Conservation (phyloP, 2,888 invertebrate species). For the Aphidius colemani region DNA sequence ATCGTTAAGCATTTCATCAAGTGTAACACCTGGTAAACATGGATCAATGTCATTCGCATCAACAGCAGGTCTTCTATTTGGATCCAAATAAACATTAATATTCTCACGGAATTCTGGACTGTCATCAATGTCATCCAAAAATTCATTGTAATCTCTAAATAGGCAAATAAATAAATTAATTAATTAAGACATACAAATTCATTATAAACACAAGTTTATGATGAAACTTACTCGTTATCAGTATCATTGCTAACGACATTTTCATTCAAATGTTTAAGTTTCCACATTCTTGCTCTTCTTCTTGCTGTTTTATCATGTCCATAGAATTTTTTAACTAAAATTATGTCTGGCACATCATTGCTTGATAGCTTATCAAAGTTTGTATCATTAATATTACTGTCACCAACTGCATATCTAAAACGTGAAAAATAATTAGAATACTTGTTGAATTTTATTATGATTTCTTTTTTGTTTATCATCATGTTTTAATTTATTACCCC, state of each 20-base stretch:
- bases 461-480: constrained; percentile 3
- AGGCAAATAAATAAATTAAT: not conserved
- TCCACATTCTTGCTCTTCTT: constrained; percentile 84
- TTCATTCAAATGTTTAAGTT: constrained; percentile 82
- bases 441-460: constrained; percentile 2
- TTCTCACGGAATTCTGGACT: constrained; percentile 87
- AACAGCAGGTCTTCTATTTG: constrained; percentile 62
- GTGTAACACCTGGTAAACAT: constrained; percentile 74
- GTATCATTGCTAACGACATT: constrained; percentile 65
- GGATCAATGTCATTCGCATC: constrained; percentile 69
- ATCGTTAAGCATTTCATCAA: constrained; percentile 95
- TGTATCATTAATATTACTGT: constrained; percentile 88
- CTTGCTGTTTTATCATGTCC: constrained; percentile 71
- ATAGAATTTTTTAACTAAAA: constrained; percentile 92
- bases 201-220: constrained; percentile 17
- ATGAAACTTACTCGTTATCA: constrained; percentile 65
- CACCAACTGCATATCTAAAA: constrained; percentile 82
- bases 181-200: constrained; percentile 6
- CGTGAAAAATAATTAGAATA: constrained; percentile 24
- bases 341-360: constrained; percentile 80
- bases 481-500: constrained; percentile 67
- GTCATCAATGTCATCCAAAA: constrained; percentile 96
- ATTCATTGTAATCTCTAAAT: constrained; percentile 88
- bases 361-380: constrained; percentile 83
- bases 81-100: constrained; percentile 87